phyloP scores from a whole-genome alignment of 2,888 invertebrate genomes.

The Cosmorhoe ocellata region DNA sequence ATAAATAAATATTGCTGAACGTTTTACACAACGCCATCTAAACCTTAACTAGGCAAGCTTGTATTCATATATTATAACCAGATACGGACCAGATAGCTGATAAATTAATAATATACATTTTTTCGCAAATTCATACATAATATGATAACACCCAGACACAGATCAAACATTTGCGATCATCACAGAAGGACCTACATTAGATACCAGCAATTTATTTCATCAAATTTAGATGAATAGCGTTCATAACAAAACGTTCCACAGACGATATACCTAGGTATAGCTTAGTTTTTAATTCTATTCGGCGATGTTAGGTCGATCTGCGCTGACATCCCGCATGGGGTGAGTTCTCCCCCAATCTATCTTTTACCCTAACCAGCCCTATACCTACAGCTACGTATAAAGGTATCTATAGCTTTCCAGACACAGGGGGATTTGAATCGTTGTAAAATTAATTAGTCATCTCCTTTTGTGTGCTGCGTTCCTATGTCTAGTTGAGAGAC shows the following conservation, averaged over 20 bases:
- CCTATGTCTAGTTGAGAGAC: slow-evolving; percentile 1
- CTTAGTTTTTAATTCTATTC: slow-evolving; percentile 14
- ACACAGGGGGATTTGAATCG: slow-evolving; percentile 18
- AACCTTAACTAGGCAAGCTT: too few species aligned
- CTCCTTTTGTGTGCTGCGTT: slow-evolving; percentile 8
- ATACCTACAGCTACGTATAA: slow-evolving; percentile 5
- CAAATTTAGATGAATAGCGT: too few species aligned
- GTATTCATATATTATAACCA: too few species aligned
- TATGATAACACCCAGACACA: too few species aligned
- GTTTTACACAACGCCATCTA: too few species aligned
- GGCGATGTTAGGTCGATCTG: slow-evolving; percentile 7
- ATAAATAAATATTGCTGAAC: too few species aligned
- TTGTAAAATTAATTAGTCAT: slow-evolving; percentile 24
- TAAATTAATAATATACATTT: too few species aligned
- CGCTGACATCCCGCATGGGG: slow-evolving; percentile 27
- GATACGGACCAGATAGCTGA: too few species aligned
- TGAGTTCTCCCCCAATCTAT: slow-evolving; percentile 20
- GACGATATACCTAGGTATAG: background rate
- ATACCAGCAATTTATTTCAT: too few species aligned
- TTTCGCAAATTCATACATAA: too few species aligned
- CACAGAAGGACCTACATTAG: too few species aligned
- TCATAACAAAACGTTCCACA: background rate
- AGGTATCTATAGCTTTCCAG: slow-evolving; percentile 21
- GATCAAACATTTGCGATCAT: too few species aligned
- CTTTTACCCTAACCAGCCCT: slow-evolving; percentile 21